These are phyloP conservation scores for Microvelia longipes DNA, from an alignment of 1,140 invertebrate genomes.

Conservation along the genomic window DNA sequence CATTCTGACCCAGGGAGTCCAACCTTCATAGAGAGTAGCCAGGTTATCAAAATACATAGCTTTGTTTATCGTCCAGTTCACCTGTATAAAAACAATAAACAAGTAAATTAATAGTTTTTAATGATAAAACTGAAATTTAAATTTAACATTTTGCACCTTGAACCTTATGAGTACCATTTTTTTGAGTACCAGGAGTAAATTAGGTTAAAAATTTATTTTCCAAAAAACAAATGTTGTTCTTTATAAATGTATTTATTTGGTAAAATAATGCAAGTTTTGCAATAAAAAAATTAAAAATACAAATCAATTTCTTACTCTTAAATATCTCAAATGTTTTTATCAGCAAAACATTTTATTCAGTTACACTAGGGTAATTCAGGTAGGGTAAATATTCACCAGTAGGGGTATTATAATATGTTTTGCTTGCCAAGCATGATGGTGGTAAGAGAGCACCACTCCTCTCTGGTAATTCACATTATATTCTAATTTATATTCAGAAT, in stretches of 20 bases:
- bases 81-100: constrained; percentile 38
- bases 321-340: too few relatives aligned
- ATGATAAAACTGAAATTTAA: neutral
- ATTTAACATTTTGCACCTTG: neutral
- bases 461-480: neutral
- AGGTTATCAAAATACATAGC: constrained; percentile 84
- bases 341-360: too few relatives aligned
- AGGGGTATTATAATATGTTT: neutral
- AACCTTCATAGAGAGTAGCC: constrained; percentile 92
- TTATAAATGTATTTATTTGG: neutral
- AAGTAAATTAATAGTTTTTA: neutral
- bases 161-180: neutral
- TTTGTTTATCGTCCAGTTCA: constrained; percentile 84
- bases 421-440: too few relatives aligned
- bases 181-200: neutral
- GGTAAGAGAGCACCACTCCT: too few relatives aligned
- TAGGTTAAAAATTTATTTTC: neutral
- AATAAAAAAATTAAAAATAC: too few relatives aligned
- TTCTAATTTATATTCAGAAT: neutral
- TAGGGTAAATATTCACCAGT: neutral
- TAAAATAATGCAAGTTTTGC: too few relatives aligned
- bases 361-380: too few relatives aligned
- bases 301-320: too few relatives aligned
- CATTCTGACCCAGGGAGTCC: constrained; percentile 99
- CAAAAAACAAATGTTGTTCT: neutral